Percentiles rank a stretch among this genome's conserved stretches.
These are phyloP conservation scores for Lagocephalus sceleratus DNA, from an alignment of 2,797 vertebrate species.

Conservation along the genomic window DNA sequence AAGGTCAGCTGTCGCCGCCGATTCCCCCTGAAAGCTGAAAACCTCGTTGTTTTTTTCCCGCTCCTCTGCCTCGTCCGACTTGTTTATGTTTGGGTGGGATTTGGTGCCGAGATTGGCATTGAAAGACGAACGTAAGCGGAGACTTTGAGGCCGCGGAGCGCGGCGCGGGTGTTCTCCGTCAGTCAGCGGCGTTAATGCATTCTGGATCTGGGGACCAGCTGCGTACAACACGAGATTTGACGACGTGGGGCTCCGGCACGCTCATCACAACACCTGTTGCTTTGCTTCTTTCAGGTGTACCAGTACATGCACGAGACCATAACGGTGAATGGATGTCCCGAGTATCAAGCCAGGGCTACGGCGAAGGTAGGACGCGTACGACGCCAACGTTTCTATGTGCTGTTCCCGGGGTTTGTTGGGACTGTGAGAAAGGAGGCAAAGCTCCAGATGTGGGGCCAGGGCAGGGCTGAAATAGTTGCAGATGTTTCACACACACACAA, in stretches of 20 bases:
- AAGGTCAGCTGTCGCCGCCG: slow-evolving; percentile 42
- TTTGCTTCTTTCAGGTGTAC: slow-evolving; percentile 82
- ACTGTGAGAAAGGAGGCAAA: too few relatives aligned
- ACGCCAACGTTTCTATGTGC: too few relatives aligned
- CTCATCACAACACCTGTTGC: not conserved
- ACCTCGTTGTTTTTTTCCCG: too few relatives aligned
- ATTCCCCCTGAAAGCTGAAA: slow-evolving; percentile 14
- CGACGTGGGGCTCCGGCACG: not conserved
- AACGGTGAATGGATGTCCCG: slow-evolving; percentile 94
- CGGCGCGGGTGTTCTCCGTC: not conserved
- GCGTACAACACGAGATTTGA: slow-evolving; percentile 21
- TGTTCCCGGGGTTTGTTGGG: too few relatives aligned
- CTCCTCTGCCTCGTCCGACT: too few relatives aligned
- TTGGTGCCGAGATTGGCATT: not conserved
- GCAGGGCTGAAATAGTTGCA: too few relatives aligned
- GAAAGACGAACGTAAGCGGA: slow-evolving; percentile 6
- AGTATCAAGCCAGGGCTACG: slow-evolving; percentile 96
- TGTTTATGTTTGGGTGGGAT: not conserved
- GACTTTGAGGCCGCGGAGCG: not conserved
- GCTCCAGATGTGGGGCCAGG: too few relatives aligned
- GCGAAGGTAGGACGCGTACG: slow-evolving; percentile 93
- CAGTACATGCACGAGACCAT: slow-evolving; percentile 99
- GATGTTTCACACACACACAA: too few relatives aligned
- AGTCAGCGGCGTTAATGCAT: not conserved
- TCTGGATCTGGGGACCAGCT: slow-evolving; percentile 8